Percentiles rank a stretch among this genome's conserved stretches.
These are phyloP conservation scores for Myxocyprinus asiaticus DNA, from an alignment of 2,113 vertebrate species.

Conservation along the genomic window DNA sequence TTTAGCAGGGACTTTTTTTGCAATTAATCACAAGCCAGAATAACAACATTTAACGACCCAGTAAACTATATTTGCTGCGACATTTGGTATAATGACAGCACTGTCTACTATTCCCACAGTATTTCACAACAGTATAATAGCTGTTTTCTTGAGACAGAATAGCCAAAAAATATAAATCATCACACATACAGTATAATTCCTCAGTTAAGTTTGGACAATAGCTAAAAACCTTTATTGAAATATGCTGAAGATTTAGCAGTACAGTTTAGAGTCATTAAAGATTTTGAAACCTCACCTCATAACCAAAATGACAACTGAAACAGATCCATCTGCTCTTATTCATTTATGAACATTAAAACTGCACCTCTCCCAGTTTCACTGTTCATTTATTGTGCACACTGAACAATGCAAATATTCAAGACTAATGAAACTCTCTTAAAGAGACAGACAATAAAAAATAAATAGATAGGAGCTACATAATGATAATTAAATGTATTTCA, in stretches of 20 bases:
- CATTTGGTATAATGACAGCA: not conserved
- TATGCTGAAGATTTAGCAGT: too few relatives aligned
- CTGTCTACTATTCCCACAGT: too few relatives aligned
- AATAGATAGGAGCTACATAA: too few relatives aligned
- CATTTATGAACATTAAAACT: not conserved
- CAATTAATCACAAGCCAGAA: not conserved
- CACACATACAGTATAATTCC: too few relatives aligned
- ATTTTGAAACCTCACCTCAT: constrained; percentile 1
- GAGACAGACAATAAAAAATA: not conserved
- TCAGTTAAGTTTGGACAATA: not conserved
- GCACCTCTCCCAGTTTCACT: not conserved
- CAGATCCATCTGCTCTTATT: not conserved
- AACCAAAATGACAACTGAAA: not conserved
- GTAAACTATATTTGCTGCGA: not conserved
- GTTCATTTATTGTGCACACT: not conserved
- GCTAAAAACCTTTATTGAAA: too few relatives aligned
- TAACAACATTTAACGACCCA: not conserved
- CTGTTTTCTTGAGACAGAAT: too few relatives aligned
- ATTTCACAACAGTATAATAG: too few relatives aligned
- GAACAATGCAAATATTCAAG: not conserved
- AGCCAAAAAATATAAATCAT: too few relatives aligned
- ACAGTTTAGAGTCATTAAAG: not conserved
- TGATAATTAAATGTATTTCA: too few relatives aligned
- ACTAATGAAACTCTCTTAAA: not conserved
- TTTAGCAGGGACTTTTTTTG: not conserved